Evolutionary conservation across 1,140 invertebrate species (phyloP).

Genomic region (Trachelipus rathkii): DNA sequence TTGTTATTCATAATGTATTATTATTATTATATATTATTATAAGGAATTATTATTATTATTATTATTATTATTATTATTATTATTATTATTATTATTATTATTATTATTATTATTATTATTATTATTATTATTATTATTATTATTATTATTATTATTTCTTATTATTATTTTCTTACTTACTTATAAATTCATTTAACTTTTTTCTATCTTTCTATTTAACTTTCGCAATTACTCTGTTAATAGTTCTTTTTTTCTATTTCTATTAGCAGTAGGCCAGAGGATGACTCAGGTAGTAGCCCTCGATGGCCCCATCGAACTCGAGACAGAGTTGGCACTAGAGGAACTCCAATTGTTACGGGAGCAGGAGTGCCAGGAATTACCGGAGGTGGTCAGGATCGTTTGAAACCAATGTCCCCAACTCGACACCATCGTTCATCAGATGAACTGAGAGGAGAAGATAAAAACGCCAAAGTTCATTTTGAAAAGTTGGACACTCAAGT

Average conservation of each 20-base stretch:
- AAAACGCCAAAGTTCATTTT: constrained; percentile 62
- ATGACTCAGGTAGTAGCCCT: constrained; percentile 41
- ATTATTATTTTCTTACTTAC: too few relatives aligned
- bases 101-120: too few relatives aligned
- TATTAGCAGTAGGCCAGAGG: constrained; percentile 31
- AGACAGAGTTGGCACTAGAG: constrained; percentile 29
- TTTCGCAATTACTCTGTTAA: background rate
- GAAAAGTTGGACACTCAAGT: constrained; percentile 77
- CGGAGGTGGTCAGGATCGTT: constrained; percentile 23
- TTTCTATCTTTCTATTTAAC: too few relatives aligned
- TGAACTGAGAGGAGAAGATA: constrained; percentile 55
- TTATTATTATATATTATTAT: too few relatives aligned
- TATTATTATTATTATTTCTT: too few relatives aligned
- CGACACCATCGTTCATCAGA: constrained; percentile 41
- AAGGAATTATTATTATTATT: too few relatives aligned
- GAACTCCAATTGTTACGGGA: background rate
- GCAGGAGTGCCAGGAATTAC: background rate
- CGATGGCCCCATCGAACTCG: constrained; percentile 34
- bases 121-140: too few relatives aligned
- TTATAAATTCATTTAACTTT: too few relatives aligned
- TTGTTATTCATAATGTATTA: too few relatives aligned
- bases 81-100: too few relatives aligned
- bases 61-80: too few relatives aligned
- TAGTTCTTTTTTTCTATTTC: background rate
- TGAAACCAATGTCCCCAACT: constrained; percentile 41